phyloP scores from a whole-genome alignment of 2,113 vertebrate species.

The Xyliphius kryptos region DNA sequence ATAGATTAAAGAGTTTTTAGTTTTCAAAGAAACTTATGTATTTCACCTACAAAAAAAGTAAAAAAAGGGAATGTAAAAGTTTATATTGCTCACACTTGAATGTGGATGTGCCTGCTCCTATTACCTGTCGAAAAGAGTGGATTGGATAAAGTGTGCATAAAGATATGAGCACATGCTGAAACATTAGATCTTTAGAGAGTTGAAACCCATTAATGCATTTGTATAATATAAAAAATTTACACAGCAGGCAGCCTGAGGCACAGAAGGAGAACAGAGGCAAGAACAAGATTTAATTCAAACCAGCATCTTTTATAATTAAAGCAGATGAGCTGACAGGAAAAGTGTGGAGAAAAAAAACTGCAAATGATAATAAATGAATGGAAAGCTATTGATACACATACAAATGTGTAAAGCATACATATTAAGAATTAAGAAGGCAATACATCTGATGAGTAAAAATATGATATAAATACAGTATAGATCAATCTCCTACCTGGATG shows the following conservation, averaged over 20 bases:
- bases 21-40: too few relatives aligned
- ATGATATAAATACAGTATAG: neutral
- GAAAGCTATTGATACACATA: neutral
- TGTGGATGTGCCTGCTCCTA: neutral
- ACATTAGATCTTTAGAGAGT: neutral
- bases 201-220: slow-evolving; percentile 15
- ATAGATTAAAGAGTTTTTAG: too few relatives aligned
- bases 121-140: too few relatives aligned
- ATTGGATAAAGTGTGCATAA: neutral
- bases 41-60: too few relatives aligned
- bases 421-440: slow-evolving; percentile 3
- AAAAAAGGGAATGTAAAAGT: too few relatives aligned
- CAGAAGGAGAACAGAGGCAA: slow-evolving; percentile 27
- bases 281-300: neutral
- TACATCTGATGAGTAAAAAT: neutral
- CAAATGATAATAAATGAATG: slow-evolving; percentile 12
- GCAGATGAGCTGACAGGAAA: neutral
- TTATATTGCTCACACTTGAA: slow-evolving; percentile 1
- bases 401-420: neutral
- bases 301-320: slow-evolving; percentile 8
- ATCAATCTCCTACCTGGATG: too few relatives aligned
- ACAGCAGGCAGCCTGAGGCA: slow-evolving; percentile 12
- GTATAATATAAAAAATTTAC: slow-evolving; percentile 6
- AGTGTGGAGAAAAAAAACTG: neutral
- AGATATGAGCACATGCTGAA: slow-evolving; percentile 2